Percentiles rank a stretch among this genome's conserved stretches.
Conservation (phyloP, 2,797 vertebrate species). For the Aldrovandia affinis region DNA sequence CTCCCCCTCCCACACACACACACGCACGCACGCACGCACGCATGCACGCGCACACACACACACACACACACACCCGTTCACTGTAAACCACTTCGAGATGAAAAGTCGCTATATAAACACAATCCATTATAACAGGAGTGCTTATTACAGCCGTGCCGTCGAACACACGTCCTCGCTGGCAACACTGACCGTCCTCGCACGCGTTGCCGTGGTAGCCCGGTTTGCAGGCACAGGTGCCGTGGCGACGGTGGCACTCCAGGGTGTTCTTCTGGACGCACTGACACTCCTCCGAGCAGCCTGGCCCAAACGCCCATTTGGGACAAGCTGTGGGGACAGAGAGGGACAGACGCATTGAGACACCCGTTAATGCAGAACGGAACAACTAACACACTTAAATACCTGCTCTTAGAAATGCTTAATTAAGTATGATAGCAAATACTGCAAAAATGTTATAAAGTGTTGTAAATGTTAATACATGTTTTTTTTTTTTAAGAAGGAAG, state of each 20-base stretch:
- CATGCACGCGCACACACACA: too few species aligned
- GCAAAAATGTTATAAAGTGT: too few species aligned
- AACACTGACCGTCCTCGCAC: conserved; percentile 70
- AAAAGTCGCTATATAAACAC: too few species aligned
- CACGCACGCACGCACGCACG: too few species aligned
- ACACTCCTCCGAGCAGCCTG: conserved; percentile 81
- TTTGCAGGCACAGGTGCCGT: conserved; percentile 78
- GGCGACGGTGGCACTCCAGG: conserved; percentile 66
- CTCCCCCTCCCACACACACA: too few species aligned
- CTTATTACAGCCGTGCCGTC: background rate
- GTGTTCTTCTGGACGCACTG: conserved; percentile 69
- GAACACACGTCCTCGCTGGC: background rate
- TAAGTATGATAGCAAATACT: too few species aligned
- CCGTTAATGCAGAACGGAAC: background rate
- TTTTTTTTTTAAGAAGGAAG: too few species aligned
- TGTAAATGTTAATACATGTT: too few species aligned
- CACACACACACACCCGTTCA: too few species aligned
- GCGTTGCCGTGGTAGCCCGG: conserved; percentile 69
- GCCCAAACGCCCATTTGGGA: conserved; percentile 78
- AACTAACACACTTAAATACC: too few species aligned
- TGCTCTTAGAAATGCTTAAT: too few species aligned
- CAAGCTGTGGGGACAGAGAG: conserved; percentile 67
- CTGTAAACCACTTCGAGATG: too few species aligned
- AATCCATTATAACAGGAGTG: background rate
- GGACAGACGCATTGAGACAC: background rate